A percentile compares a stretch with the other conserved stretches of the same genome.
Conservation (phyloP, 2,113 vertebrate species). For the Tyrannus savana region DNA sequence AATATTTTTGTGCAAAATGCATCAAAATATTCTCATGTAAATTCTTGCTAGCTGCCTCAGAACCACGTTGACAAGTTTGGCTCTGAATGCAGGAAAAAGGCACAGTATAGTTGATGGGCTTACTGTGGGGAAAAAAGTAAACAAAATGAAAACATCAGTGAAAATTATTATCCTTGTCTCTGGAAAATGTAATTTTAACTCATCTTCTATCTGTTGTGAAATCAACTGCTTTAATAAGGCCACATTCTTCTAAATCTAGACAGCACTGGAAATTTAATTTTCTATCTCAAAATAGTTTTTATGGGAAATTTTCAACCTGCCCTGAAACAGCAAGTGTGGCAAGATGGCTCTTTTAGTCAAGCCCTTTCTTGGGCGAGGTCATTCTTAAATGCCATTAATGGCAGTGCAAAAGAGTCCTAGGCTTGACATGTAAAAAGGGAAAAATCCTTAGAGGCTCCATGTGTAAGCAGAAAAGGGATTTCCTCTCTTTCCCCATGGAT, state of each 20-base stretch:
- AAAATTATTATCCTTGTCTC: background rate
- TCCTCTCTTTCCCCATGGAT: background rate
- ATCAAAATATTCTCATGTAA: background rate
- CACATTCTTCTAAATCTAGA: background rate
- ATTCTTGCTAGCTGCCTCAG: background rate
- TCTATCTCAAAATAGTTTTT: background rate
- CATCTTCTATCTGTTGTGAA: background rate
- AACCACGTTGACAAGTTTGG: background rate
- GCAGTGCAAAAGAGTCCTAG: background rate
- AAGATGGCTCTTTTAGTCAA: background rate
- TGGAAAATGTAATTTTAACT: background rate
- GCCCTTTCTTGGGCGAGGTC: background rate
- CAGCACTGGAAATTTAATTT: background rate
- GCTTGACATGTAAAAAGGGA: background rate
- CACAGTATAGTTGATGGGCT: background rate
- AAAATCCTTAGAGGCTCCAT: background rate
- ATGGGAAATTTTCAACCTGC: background rate
- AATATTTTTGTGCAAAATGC: background rate
- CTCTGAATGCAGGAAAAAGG: background rate
- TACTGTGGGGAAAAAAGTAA: background rate
- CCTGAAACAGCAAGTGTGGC: background rate
- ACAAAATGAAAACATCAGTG: background rate
- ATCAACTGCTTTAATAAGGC: background rate
- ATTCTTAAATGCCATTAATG: background rate
- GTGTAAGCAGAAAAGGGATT: slow-evolving; percentile 5